These are phyloP conservation scores for Troilus luridus DNA, from an alignment of 2,888 invertebrate genomes.

Conservation along the genomic window DNA sequence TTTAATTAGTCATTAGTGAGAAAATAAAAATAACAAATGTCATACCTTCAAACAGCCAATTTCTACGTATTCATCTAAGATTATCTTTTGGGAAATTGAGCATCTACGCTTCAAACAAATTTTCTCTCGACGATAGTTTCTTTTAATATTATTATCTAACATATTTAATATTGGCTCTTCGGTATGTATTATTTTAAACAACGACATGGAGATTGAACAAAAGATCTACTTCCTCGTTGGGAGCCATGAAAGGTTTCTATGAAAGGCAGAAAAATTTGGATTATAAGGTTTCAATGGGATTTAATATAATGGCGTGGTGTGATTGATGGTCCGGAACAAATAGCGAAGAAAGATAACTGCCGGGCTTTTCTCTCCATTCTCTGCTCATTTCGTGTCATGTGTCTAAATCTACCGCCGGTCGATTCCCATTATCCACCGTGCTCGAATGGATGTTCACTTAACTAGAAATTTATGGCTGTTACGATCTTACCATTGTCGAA, in stretches of 20 bases:
- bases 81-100: too few relatives aligned
- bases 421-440: neutral
- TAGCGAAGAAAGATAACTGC: conserved; percentile 16
- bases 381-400: neutral
- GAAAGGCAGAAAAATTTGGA: neutral
- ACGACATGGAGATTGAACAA: neutral
- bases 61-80: too few relatives aligned
- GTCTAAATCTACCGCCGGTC: conserved; percentile 16
- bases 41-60: too few relatives aligned
- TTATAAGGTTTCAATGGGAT: conserved; percentile 37
- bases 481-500: neutral
- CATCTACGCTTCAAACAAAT: neutral
- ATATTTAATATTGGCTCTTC: neutral
- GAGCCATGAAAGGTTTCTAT: conserved; percentile 15
- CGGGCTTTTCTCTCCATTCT: neutral
- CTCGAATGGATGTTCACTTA: neutral
- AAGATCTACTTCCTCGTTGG: neutral
- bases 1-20: too few relatives aligned
- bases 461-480: neutral
- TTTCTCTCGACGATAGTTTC: neutral
- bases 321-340: conserved; percentile 35
- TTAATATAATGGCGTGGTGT: neutral
- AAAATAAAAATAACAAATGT: too few relatives aligned
- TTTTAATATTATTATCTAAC: neutral
- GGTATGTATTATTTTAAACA: neutral